Base-by-base conservation (phyloP, 2,113 vertebrate genomes). In the Taxidea taxus region DNA sequence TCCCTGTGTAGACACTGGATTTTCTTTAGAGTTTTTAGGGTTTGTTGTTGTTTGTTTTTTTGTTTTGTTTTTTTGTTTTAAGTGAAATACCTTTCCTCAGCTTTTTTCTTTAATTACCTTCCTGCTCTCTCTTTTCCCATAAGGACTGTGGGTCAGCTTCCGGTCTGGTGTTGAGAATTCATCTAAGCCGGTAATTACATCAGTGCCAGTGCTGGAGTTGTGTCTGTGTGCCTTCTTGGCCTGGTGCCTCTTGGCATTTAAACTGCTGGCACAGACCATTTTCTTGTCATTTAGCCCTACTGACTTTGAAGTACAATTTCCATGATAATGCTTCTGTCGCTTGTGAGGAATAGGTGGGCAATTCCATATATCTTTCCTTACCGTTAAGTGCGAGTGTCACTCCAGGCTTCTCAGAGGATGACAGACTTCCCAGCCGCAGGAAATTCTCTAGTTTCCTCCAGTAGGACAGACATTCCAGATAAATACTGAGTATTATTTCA, bases 381-480 rank as follows among this genome's bases (percentile, higher is more conserved):
- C 86, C 68, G 20, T 91, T 93, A 87, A 77, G 60, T 49, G 27
- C 75, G 18, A 31, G 49, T 39, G 75, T 91, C 39, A n/a, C 39
- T 94, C 75, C 47, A 60, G 56, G 10, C 47, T 95, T 95, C 58
- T 95, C 72, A 78, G 62, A 93, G 34, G 25, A 94, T 93, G 56
- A 37, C 54, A 39, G 34, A 88, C 95, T 87, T 87, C 82, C 70
- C 54, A 49, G 89, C 74, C 68, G 77, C 91, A 88, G 96, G 93
- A 97, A 95, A 96, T 97, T 85, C 91, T 93, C 91, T 42, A 18
- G 96, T 97, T 95, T 70, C 85, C 68, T 72, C 77, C 64, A 92
- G 95, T 97, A 74, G 34, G 77, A 75, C 34, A 94, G 64, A 97
- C 3, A 7, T 56, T 94, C 77, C 87, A 64, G 56, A 94, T 97